Evolutionary conservation across 2,797 vertebrate species (phyloP), one percentile per base, ranked within the genome.

Genomic region (Tapera naevia): DNA sequence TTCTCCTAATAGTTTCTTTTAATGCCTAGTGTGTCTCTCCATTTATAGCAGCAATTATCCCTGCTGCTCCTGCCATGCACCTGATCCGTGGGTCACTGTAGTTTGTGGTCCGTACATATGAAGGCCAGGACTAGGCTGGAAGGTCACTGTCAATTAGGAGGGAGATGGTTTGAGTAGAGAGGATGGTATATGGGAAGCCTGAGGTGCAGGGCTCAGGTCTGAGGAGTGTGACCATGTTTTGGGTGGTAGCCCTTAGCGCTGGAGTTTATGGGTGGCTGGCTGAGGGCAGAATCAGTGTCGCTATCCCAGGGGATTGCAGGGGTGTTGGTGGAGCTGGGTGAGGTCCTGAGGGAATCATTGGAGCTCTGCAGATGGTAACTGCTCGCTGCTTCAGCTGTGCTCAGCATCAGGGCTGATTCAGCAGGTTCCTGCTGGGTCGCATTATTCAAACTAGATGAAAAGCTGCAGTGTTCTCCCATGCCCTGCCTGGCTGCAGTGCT

Each of bases 171-270:
- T 53, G 71, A 21, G 24, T 13, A 9, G 43, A 62, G 62, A 30
- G 54, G 11, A 5, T 12, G 7, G 17, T 60, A 2, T 21, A 0
- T 4, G 32, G 48, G 28, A 13, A 57, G 4, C 10, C 28, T 7
- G 23, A 69, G 46, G 23, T n/a, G 10, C 28, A 13, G 54, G 35
- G 24, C 32, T 53, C 13, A 18, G 25, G 4, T 8, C 65, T 53
- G 25, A 23, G 35, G 25, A 35, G 9, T 4, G 7, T 45, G 50
- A 24, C 14, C 3, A 0, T 15, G 7, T 17, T 88, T 48, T 50
- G 22, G 32, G 56, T 1, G 5, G 23, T 12, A 24, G 27, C 46
- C 33, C 12, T 46, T 22, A 61, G 41, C 0, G 0, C 25, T 50
- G 82, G n/a, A 39, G 11, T 69, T 65, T 39, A 0, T 30, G 73